Evolutionary conservation across 2,113 vertebrate species (phyloP).

Genomic region (Eira barbara): DNA sequence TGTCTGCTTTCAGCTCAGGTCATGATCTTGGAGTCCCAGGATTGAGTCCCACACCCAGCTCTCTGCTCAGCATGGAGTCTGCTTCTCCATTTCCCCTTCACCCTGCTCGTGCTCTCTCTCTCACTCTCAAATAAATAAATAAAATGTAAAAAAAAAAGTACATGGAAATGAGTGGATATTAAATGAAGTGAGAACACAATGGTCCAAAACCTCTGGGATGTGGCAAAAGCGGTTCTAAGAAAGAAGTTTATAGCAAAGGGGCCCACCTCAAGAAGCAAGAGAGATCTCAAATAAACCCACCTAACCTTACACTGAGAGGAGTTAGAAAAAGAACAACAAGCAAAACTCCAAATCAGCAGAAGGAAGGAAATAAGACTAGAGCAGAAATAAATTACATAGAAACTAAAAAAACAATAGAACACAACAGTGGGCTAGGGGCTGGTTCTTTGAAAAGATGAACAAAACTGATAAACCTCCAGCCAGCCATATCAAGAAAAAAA

Average conservation of each 20-base stretch:
- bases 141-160: no score
- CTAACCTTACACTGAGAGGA: not conserved
- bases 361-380: not conserved
- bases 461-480: not conserved
- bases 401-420: not conserved
- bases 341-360: not conserved
- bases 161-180: no score
- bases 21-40: no score
- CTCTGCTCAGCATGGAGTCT: no score
- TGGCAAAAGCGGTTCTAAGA: not conserved
- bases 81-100: no score
- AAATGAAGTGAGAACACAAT: not conserved
- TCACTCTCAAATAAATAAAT: not conserved
- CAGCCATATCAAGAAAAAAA: not conserved
- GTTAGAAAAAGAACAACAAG: not conserved
- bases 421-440: not conserved
- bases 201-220: not conserved
- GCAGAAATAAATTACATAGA: not conserved
- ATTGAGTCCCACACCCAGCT: no score
- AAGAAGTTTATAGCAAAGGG: not conserved
- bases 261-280: not conserved
- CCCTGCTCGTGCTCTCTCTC: no score
- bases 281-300: not conserved
- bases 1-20: no score
- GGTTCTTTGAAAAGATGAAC: not conserved